Base-by-base conservation (phyloP, 2,888 invertebrate genomes). In the Nymphalis c-album region DNA sequence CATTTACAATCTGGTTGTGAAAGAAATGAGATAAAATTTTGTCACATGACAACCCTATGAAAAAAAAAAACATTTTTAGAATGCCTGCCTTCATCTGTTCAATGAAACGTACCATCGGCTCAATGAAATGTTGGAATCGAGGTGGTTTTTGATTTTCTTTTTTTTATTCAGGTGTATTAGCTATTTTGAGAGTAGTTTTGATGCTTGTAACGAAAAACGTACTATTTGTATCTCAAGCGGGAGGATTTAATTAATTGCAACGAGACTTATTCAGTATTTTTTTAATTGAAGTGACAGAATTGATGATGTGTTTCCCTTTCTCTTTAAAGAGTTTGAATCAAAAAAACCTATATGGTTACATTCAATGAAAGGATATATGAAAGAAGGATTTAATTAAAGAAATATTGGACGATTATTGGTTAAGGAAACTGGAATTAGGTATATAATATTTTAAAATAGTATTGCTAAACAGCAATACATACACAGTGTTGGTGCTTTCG, bases 81-180 rank as follows among this genome's bases (percentile, higher is more conserved):
- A 51, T 48, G 20, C 58, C 53, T 50, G 64, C 60, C 67, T 68
- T 68, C 65, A 66, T 68, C 45, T 60, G 66, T 71, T 71, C 71
- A 66, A 68, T 71, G 68, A 65, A 59, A 63, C 68, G 71, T 71
- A 61, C 65, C 65, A 59, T 68, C 51, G 58, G 61, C 46, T 63
- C 35, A 31, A 57, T 35, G 35, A 53, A 26, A 45, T 59, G 59
- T 57, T 60, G 60, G 20, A 20, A 55, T 55, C n/a, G 55, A 55
- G 55, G 26, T 31, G 31, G 55, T 35, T 55, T 55, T 55, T 55
- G 55, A 66, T 46, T 60, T 60, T 47, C 31, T 48, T 60, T 60
- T 61, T 65, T 48, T 60, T 60, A 61, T 61, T 66, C 55, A 57
- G 35, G 60, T 60, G 53, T 66, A 66, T 66, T 66, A 66, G 65